phyloP scores from a whole-genome alignment of 1,140 invertebrate species.

The Eueides isabella region DNA sequence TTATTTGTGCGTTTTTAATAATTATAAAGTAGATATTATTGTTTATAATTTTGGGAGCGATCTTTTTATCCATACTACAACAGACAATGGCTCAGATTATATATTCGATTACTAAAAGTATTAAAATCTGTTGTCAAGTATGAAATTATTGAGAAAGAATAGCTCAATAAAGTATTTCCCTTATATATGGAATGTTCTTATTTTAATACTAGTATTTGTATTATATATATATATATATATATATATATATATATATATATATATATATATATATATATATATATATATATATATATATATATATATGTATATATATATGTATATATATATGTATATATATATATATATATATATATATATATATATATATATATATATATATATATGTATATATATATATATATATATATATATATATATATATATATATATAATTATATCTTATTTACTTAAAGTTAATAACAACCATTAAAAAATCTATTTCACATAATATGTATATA shows the following conservation, averaged over 20 bases:
- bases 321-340: background rate
- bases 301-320: background rate
- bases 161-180: background rate
- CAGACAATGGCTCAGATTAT: no score
- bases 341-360: background rate
- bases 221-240: background rate
- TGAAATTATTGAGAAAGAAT: background rate
- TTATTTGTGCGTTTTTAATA: background rate
- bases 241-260: background rate
- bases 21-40: background rate
- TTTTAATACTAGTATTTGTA: background rate
- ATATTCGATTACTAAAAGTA: background rate
- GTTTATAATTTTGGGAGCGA: background rate
- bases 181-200: background rate
- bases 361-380: background rate
- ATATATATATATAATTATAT: background rate
- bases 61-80: background rate
- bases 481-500: background rate
- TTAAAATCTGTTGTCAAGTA: background rate
- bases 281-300: background rate
- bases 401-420: background rate
- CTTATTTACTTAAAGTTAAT: background rate
- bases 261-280: background rate
- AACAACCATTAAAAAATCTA: conserved; percentile 1
- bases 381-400: background rate